Percentiles rank a stretch among this genome's conserved stretches.
Conservation (phyloP, 1,140 invertebrate species). For the Arion vulgaris region DNA sequence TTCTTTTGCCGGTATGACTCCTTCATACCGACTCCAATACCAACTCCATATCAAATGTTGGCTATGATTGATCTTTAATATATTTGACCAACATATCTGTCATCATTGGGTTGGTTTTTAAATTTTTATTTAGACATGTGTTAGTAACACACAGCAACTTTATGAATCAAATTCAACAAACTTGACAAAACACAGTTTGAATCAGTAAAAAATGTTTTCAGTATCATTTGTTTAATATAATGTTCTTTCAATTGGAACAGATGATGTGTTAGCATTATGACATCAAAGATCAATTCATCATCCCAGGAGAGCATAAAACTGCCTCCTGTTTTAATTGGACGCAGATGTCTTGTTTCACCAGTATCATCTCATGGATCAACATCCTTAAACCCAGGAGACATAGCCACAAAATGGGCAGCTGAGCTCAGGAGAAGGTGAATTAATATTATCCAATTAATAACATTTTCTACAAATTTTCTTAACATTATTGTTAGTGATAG, state of each 20-base stretch:
- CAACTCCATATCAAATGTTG: no score
- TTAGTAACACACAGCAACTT: no score
- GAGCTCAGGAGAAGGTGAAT: conserved; percentile 33
- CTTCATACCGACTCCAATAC: no score
- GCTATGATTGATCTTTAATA: no score
- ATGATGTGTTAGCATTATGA: neutral
- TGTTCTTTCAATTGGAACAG: neutral
- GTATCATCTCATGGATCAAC: neutral
- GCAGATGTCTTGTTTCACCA: conserved; percentile 27
- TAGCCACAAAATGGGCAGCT: conserved; percentile 21
- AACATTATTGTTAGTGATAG: no score
- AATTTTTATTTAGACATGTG: no score
- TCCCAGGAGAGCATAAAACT: conserved; percentile 10
- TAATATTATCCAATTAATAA: neutral
- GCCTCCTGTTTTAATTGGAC: conserved; percentile 15
- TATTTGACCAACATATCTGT: no score
- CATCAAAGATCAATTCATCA: neutral
- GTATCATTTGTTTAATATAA: neutral
- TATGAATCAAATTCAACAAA: no score
- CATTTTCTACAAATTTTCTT: neutral
- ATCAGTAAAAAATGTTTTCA: no score
- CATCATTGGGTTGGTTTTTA: no score
- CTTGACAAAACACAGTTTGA: no score
- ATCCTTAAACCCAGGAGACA: neutral
- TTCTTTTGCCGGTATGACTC: no score